These are phyloP conservation scores for Coranthus polyacanthus DNA, from an alignment of 2,797 vertebrate genomes.

Conservation along the genomic window DNA sequence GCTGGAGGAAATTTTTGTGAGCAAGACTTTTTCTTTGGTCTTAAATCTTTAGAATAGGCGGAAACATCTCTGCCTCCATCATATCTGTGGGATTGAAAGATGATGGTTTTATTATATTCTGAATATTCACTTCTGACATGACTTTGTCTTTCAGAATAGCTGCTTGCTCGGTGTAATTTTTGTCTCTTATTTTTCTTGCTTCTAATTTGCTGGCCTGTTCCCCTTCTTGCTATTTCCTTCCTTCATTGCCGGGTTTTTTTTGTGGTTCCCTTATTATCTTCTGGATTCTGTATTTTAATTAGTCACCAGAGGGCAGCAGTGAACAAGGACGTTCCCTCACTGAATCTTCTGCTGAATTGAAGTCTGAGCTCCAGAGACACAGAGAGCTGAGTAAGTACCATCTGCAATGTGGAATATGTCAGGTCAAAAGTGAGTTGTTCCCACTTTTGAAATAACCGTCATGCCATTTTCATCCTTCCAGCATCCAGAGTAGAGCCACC, in stretches of 20 bases:
- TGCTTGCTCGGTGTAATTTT: background rate
- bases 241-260: background rate
- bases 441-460: background rate
- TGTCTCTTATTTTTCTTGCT: conserved; percentile 18
- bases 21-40: conserved; percentile 61
- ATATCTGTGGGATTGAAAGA: conserved; percentile 42
- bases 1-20: conserved; percentile 85
- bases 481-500: conserved; percentile 54
- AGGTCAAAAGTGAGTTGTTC: background rate
- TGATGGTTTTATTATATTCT: conserved; percentile 52
- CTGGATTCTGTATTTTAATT: conserved; percentile 62
- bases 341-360: conserved; percentile 63
- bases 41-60: conserved; percentile 60
- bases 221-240: background rate
- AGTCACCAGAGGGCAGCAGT: conserved; percentile 92
- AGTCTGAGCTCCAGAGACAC: conserved; percentile 82
- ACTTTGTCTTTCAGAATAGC: conserved; percentile 46
- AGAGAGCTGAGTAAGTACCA: conserved; percentile 84
- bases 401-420: background rate
- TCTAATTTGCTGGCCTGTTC: conserved; percentile 7
- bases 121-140: conserved; percentile 57
- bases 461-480: conserved; percentile 46
- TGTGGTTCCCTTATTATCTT: conserved; percentile 8
- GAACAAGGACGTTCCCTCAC: conserved; percentile 85
- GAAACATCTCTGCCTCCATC: conserved; percentile 63